Evolutionary conservation across 2,888 invertebrate genomes (phyloP), one percentile per base, ranked within the genome.

Genomic region (Arctia plantaginis): DNA sequence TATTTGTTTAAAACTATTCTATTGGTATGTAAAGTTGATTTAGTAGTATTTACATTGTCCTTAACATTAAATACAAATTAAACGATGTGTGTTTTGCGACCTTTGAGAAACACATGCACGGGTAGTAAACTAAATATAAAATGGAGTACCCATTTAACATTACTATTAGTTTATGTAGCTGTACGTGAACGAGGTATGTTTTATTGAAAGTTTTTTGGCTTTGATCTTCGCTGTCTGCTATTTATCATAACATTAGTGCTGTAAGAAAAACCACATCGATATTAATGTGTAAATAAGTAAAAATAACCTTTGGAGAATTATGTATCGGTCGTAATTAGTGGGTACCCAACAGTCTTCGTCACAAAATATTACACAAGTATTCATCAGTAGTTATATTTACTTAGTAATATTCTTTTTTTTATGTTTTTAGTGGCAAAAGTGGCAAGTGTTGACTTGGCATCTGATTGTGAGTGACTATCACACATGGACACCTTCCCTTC

Each of bases 91-190:
- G 30, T 62, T 33, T 47, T 4, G 7, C 33, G 3, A 62, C n/a
- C 23, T 59, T 74, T 70, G 66, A 70, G 70, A 70, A 74, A 7
- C 74, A 33, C 51, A 69, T 69, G 23, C 23, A 20, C 23, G 55
- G 55, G 69, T 55, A 73, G 44, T 82, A 82, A 84, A 82, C 77
- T 77, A 76, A 77, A 80, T 80, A 62, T 70, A 44, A 76, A 76
- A 76, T 76, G 74, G 73, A 79, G 75, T 77, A 72, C 77, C 81
- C 81, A 79, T 81, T 83, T 85, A 76, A 78, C 77, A 79, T 77
- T 70, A 74, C 73, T 77, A 72, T 79, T 79, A 76, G 70, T 77
- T 77, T 79, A 76, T 73, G 72, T 75, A 75, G 62, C 66, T 73
- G 75, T 79, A 80, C 75, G 77, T 77, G 78, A 72, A 66, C 39